Base-by-base conservation (phyloP, 2,888 invertebrate species). In the Drosophila maculinotata region DNA sequence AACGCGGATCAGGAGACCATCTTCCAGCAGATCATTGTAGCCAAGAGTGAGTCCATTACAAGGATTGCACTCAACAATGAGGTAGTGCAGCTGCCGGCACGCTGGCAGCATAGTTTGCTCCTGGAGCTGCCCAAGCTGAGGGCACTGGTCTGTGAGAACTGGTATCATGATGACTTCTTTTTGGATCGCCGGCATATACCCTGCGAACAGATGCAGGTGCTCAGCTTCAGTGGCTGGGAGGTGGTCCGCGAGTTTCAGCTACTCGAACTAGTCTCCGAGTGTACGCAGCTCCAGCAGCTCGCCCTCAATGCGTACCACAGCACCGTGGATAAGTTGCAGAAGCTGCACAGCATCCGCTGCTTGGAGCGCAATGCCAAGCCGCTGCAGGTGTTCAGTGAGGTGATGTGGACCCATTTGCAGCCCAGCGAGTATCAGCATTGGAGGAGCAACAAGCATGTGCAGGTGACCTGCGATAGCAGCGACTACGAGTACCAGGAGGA, bases 151-250 rank as follows among this genome's bases (percentile, higher is more conserved):
- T 80, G 80, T 30, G 84, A 86, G 57, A 88, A 83, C 26, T 83
- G 83, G 83, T 63, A 39, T n/a, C 87, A 83, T 12, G 58, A 86
- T 9, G 75, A 65, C 1, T 83, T 80, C 69, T 83, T 83, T 14
- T 39, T 83, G 41, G 88, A 86, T 0, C 42, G 60, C 33, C 52
- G 56, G 9, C 78, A 83, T 26, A 69, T 83, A 1, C 84, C 88
- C 33, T 81, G 81, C 62, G 45, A 66, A 2, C 81, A 83, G 53
- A 74, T 83, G 78, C 66, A 86, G 48, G 58, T 77, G 23, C 44
- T 83, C 26, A 77, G 88, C 65, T 83, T 88, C 59, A 83, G 70
- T 12, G 86, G 87, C 54, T 83, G 83, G 83, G 87, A 87, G 26
- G 45, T 62, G 1, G 71, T 87, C 10, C 65, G 78, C 0, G 81